Conservation (phyloP, 1,140 invertebrate species). For the Macrobrachium rosenbergii region DNA sequence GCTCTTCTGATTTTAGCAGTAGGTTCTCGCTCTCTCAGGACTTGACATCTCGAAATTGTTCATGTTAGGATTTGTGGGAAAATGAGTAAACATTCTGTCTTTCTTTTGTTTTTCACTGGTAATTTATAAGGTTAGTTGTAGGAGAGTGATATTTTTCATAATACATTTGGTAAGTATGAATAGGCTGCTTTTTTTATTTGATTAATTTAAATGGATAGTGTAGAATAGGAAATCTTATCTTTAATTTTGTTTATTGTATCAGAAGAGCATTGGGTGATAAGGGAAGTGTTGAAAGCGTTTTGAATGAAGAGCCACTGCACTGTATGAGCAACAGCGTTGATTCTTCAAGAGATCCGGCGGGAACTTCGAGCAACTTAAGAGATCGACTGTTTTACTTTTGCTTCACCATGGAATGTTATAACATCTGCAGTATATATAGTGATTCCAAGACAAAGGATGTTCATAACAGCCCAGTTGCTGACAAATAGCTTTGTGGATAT, state of each 20-base stretch:
- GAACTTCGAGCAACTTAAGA: constrained; percentile 55
- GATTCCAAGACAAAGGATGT: too few relatives aligned
- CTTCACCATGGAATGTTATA: constrained; percentile 45
- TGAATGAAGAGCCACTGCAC: constrained; percentile 47
- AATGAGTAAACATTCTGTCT: constrained; percentile 24
- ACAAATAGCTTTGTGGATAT: too few relatives aligned
- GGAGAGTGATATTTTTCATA: background rate
- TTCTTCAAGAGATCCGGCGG: constrained; percentile 15
- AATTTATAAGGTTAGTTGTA: constrained; percentile 4
- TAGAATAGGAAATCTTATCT: constrained; percentile 57
- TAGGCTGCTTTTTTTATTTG: constrained; percentile 28
- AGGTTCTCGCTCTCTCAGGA: background rate
- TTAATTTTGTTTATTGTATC: constrained; percentile 55
- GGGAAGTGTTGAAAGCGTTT: constrained; percentile 59
- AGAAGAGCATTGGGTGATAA: constrained; percentile 64
- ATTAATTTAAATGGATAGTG: constrained; percentile 19
- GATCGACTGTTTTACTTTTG: constrained; percentile 34
- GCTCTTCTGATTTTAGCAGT: constrained; percentile 49
- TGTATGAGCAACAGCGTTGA: constrained; percentile 41
- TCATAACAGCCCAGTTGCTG: too few relatives aligned
- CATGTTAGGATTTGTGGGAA: background rate
- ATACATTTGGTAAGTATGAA: constrained; percentile 37
- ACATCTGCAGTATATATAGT: too few relatives aligned
- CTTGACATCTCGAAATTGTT: background rate
- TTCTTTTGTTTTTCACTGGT: background rate